A percentile compares a stretch with the other conserved stretches of the same genome.
Evolutionary conservation across 1,140 invertebrate species (phyloP).

Genomic region (Fopius arisanus): DNA sequence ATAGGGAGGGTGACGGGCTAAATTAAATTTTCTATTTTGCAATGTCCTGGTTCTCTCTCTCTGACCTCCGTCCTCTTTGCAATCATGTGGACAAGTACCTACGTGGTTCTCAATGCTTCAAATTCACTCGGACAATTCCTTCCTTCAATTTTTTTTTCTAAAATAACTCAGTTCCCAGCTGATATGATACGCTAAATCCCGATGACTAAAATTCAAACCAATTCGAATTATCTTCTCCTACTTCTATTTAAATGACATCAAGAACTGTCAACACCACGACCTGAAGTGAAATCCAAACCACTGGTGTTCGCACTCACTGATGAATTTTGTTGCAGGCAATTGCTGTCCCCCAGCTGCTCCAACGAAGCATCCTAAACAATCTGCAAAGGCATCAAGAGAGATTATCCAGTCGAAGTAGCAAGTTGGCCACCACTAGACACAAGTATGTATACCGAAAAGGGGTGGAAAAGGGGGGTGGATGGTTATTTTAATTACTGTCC

Average conservation of each 20-base stretch:
- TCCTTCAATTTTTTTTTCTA: not conserved
- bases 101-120: conserved; percentile 45
- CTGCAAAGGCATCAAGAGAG: not conserved
- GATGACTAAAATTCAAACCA: too few relatives aligned
- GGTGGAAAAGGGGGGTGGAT: too few relatives aligned
- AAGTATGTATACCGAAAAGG: conserved; percentile 54
- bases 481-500: conserved; percentile 67
- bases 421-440: conserved; percentile 52
- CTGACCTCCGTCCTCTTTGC: conserved; percentile 36
- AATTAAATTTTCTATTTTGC: conserved; percentile 58
- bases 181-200: too few relatives aligned
- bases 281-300: too few relatives aligned
- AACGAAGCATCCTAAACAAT: too few relatives aligned
- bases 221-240: too few relatives aligned
- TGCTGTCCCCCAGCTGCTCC: too few relatives aligned
- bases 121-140: conserved; percentile 25
- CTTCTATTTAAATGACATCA: too few relatives aligned
- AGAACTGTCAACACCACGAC: too few relatives aligned
- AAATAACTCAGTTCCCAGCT: too few relatives aligned
- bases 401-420: not conserved
- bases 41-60: conserved; percentile 43
- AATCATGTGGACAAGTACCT: conserved; percentile 43
- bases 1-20: conserved; percentile 41
- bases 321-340: too few relatives aligned
- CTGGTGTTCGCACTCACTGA: too few relatives aligned